Evolutionary conservation across 2,113 vertebrate genomes (phyloP).

Genomic region (Rutilus rutilus): DNA sequence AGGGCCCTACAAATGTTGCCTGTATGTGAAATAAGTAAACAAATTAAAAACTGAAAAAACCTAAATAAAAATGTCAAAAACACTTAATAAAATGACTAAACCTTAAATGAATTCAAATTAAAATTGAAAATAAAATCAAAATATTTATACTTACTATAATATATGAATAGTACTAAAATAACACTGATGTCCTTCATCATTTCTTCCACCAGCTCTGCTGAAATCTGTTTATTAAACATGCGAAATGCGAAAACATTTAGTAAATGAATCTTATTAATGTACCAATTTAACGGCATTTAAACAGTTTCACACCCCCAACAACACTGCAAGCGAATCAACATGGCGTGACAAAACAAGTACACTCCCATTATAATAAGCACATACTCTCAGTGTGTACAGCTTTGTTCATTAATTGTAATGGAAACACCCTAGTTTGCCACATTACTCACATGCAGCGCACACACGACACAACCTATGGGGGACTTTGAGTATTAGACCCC

Average conservation of each 20-base stretch:
- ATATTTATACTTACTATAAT: not conserved
- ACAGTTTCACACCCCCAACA: conserved; percentile 8
- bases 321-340: not conserved
- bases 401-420: not conserved
- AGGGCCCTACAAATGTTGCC: no score
- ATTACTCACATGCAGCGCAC: not conserved
- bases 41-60: no score
- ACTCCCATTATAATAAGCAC: not conserved
- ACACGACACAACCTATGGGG: not conserved
- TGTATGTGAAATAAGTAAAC: no score
- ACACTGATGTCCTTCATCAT: not conserved
- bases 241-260: not conserved
- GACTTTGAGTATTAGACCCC: not conserved
- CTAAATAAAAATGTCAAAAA: no score
- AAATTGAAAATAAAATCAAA: not conserved
- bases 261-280: conserved; percentile 1
- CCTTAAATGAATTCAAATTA: not conserved
- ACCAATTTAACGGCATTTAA: not conserved
- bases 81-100: no score
- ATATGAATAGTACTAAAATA: not conserved
- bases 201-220: not conserved
- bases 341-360: not conserved
- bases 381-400: not conserved
- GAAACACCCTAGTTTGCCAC: not conserved
- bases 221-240: conserved; percentile 1